Evolutionary conservation across 1,140 invertebrate species (phyloP).

Genomic region (Himalopsyche phryganea): DNA sequence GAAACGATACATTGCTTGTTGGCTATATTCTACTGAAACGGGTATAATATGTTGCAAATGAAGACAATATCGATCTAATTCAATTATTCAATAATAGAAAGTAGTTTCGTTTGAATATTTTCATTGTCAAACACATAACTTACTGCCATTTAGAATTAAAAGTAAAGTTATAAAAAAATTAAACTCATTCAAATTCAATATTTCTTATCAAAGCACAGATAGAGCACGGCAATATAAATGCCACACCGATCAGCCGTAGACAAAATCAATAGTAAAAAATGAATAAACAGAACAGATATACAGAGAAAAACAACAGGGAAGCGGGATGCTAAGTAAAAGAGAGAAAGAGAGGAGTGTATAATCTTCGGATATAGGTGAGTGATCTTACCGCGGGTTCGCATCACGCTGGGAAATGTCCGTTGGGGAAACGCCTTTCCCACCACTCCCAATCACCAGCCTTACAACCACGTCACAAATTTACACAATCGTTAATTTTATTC

Average conservation of each 20-base stretch:
- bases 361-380: constrained; percentile 9
- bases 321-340: constrained; percentile 17
- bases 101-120: no score
- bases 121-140: no score
- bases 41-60: no score
- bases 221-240: constrained; percentile 14
- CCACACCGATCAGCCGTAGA: constrained; percentile 31
- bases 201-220: constrained; percentile 9
- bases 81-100: no score
- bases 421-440: constrained; percentile 24
- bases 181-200: no score
- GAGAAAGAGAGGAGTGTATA: constrained; percentile 15
- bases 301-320: constrained; percentile 19
- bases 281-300: no score
- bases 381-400: constrained; percentile 27
- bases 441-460: constrained; percentile 33
- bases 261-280: neutral
- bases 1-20: no score
- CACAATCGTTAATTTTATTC: constrained; percentile 6
- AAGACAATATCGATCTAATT: no score
- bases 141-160: no score
- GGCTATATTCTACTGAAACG: no score
- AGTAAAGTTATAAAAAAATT: no score
- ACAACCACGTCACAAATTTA: constrained; percentile 31
- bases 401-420: constrained; percentile 30